Percentiles rank a stretch among this genome's conserved stretches.
Conservation (phyloP, 2,113 vertebrate species). For the Speoplatyrhinus poulsoni region DNA sequence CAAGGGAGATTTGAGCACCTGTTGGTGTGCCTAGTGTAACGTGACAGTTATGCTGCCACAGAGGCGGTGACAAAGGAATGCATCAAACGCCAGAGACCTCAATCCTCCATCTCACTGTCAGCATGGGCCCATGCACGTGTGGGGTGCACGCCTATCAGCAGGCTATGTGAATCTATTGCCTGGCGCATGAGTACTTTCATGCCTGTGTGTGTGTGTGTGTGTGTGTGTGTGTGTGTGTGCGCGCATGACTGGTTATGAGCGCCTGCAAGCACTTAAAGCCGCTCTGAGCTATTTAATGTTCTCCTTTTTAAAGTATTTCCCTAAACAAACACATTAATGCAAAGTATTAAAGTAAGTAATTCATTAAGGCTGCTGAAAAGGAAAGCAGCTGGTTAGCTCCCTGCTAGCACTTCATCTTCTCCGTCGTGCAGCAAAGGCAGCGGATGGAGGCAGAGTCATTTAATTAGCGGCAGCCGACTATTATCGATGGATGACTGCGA, state of each 20-base stretch:
- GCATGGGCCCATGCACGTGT: constrained; percentile 2
- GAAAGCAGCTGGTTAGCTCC: constrained; percentile 68
- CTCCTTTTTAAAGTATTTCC: background rate
- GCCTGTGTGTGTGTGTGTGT: background rate
- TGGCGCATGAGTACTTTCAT: constrained; percentile 11
- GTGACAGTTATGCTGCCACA: constrained; percentile 33
- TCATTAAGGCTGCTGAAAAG: constrained; percentile 46
- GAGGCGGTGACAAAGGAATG: constrained; percentile 27
- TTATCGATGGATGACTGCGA: constrained; percentile 69
- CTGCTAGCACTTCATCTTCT: constrained; percentile 67
- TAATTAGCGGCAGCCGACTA: constrained; percentile 66
- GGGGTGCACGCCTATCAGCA: constrained; percentile 1
- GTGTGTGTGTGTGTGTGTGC: background rate
- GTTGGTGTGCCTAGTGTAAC: background rate
- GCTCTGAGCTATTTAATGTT: constrained; percentile 20
- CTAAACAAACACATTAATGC: background rate
- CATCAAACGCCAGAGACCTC: constrained; percentile 34
- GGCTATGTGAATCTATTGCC: background rate
- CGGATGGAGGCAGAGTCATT: constrained; percentile 67
- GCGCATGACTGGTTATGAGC: background rate
- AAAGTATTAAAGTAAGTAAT: constrained; percentile 23
- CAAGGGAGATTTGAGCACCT: constrained; percentile 1
- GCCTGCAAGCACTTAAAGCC: background rate
- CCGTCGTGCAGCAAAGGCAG: constrained; percentile 67
- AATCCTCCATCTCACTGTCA: constrained; percentile 32